Evolutionary conservation across 37 sponge, comb jelly and placozoan genomes (phyloP).

Genomic region (Aphrocallistes beatrix): DNA sequence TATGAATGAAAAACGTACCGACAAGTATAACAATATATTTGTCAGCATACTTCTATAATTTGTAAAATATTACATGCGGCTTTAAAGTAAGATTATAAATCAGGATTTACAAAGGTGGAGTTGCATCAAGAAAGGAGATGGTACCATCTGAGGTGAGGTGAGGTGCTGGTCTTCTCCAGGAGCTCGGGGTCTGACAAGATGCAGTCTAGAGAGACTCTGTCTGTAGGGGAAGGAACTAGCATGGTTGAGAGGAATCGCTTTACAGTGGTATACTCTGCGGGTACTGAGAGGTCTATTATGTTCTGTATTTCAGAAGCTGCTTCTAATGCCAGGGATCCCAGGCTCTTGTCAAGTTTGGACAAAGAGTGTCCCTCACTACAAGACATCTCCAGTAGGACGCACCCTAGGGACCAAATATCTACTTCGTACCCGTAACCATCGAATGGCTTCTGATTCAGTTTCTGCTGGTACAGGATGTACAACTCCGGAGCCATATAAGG

Average conservation of each 20-base stretch:
- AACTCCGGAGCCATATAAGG: conserved; percentile 94
- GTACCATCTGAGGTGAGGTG: not conserved
- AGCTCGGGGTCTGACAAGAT: conserved; percentile 55
- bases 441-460: conserved; percentile 15
- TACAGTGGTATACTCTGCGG: conserved; percentile 35
- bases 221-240: conserved; percentile 50
- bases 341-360: not conserved
- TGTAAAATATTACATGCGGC: too few relatives aligned
- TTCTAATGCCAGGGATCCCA: not conserved
- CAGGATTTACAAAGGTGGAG: too few relatives aligned
- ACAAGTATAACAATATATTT: too few relatives aligned
- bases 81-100: too few relatives aligned
- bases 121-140: not conserved
- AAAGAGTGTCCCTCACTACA: not conserved
- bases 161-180: not conserved
- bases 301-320: not conserved
- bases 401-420: conserved; percentile 91
- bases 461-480: conserved; percentile 47
- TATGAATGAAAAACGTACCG: too few relatives aligned
- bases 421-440: not conserved
- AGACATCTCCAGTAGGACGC: conserved; percentile 78
- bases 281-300: not conserved
- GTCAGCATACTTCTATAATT: too few relatives aligned
- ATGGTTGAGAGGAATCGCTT: conserved; percentile 43
- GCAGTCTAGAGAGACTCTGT: conserved; percentile 48